Conservation (phyloP, 2,113 vertebrate genomes). For the Agapornis roseicollis region DNA sequence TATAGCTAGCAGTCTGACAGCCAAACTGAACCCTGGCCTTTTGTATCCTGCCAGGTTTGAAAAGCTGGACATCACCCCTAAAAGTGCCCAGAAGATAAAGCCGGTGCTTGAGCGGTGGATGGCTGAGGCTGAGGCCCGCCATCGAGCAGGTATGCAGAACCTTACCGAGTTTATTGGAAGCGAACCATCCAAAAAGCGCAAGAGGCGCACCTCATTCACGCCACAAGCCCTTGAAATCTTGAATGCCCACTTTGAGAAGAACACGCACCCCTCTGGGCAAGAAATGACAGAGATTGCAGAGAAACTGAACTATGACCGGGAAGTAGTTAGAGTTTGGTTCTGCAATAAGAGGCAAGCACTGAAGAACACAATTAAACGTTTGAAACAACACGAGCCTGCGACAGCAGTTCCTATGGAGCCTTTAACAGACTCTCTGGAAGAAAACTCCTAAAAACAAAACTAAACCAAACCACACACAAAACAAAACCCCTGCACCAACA, state of each 20-base stretch:
- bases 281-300: slow-evolving; percentile 99
- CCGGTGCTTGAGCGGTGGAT: slow-evolving; percentile 99
- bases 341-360: slow-evolving; percentile 99
- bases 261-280: slow-evolving; percentile 98
- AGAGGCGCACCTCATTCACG: slow-evolving; percentile 99
- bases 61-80: slow-evolving; percentile 99
- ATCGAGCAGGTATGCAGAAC: slow-evolving; percentile 99
- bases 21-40: slow-evolving; percentile 99
- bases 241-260: slow-evolving; percentile 99
- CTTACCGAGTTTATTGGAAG: slow-evolving; percentile 99
- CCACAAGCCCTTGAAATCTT: slow-evolving; percentile 99
- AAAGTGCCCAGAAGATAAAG: slow-evolving; percentile 99
- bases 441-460: slow-evolving; percentile 83
- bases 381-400: slow-evolving; percentile 93
- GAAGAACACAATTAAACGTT: slow-evolving; percentile 99
- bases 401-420: slow-evolving; percentile 85
- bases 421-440: slow-evolving; percentile 91
- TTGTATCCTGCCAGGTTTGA: slow-evolving; percentile 99
- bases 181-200: slow-evolving; percentile 99
- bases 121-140: slow-evolving; percentile 99
- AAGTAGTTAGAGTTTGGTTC: slow-evolving; percentile 99
- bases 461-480: slow-evolving; percentile 28
- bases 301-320: slow-evolving; percentile 99
- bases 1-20: slow-evolving; percentile 99
- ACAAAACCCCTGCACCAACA: not conserved